Conservation (phyloP, 1,140 invertebrate species). For the Saccostrea cuccullata region DNA sequence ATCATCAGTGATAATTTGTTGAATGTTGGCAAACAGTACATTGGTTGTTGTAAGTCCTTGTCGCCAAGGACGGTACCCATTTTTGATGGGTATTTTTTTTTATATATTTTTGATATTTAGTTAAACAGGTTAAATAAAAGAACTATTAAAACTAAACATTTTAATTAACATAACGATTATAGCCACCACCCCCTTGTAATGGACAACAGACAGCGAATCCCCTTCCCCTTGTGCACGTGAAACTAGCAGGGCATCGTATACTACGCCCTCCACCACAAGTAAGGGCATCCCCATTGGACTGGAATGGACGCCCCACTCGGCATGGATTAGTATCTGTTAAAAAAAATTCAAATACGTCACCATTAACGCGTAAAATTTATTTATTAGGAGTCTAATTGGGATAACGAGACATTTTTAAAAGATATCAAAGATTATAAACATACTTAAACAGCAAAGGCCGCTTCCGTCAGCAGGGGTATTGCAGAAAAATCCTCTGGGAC, state of each 20-base stretch:
- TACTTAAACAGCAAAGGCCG: slow-evolving; percentile 13
- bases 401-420: neutral
- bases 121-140: too few relatives aligned
- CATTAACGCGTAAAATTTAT: too few relatives aligned
- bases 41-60: too few relatives aligned
- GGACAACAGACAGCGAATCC: neutral
- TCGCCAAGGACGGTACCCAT: too few relatives aligned
- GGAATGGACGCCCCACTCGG: neutral
- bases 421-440: too few relatives aligned
- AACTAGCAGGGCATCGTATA: neutral
- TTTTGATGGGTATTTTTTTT: too few relatives aligned
- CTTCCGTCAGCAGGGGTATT: neutral
- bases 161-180: too few relatives aligned
- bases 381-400: neutral
- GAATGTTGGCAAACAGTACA: too few relatives aligned
- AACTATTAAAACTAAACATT: too few relatives aligned
- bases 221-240: neutral
- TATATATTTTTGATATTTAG: too few relatives aligned
- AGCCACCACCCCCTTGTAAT: neutral
- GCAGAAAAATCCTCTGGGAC: neutral
- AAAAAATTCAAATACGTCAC: too few relatives aligned
- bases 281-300: neutral
- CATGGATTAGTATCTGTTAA: neutral
- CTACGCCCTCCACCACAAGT: neutral
- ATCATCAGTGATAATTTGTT: too few relatives aligned